Percentiles rank a stretch among this genome's conserved stretches.
Conservation (phyloP, 1,140 invertebrate genomes). For the Drosophila seguyi region DNA sequence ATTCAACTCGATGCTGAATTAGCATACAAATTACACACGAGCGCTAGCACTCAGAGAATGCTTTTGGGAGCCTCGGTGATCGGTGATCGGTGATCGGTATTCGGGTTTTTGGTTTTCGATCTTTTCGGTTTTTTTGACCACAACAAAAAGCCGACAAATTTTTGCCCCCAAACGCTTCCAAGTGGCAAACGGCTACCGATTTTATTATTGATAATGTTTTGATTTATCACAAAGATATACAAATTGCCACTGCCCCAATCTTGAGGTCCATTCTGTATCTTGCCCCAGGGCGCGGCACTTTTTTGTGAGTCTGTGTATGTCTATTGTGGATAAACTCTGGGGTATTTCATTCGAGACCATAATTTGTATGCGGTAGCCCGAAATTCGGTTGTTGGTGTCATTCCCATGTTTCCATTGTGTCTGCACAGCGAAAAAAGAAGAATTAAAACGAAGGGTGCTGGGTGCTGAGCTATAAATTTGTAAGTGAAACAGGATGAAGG, state of each 20-base stretch:
- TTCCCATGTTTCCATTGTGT: slow-evolving; percentile 41
- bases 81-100: not conserved
- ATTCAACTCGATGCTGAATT: slow-evolving; percentile 71
- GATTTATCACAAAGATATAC: slow-evolving; percentile 82
- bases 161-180: slow-evolving; percentile 59
- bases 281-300: slow-evolving; percentile 61
- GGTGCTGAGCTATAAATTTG: not conserved
- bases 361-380: slow-evolving; percentile 61
- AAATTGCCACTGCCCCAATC: slow-evolving; percentile 63
- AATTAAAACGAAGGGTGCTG: too few species aligned
- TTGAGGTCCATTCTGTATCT: slow-evolving; percentile 36
- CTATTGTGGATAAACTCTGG: slow-evolving; percentile 41
- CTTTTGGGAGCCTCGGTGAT: slow-evolving; percentile 9
- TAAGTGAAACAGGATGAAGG: not conserved
- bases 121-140: slow-evolving; percentile 53
- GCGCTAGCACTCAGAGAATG: slow-evolving; percentile 74
- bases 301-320: slow-evolving; percentile 13
- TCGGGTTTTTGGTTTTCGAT: slow-evolving; percentile 22
- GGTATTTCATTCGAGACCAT: slow-evolving; percentile 36
- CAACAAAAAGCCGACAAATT: slow-evolving; percentile 71
- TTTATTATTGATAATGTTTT: slow-evolving; percentile 83
- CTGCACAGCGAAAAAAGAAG: slow-evolving; percentile 8
- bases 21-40: slow-evolving; percentile 80
- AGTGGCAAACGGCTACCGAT: slow-evolving; percentile 83
- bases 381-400: slow-evolving; percentile 54